Evolutionary conservation across 2,888 invertebrate genomes (phyloP), one percentile per base, ranked within the genome.

Genomic region (Agriopis leucophaearia): DNA sequence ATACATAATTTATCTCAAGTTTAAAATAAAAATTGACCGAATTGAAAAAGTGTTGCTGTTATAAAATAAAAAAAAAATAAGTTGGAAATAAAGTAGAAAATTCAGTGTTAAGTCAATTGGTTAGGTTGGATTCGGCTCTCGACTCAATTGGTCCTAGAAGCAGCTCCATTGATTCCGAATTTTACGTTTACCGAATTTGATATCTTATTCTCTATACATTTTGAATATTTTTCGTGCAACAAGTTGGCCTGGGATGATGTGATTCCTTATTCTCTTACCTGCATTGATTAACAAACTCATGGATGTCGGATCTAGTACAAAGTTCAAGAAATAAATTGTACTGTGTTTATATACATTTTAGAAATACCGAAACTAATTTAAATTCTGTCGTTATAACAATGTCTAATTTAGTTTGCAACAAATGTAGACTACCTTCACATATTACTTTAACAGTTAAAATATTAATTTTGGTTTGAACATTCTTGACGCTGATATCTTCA

Each of bases 1-100:
- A 47, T 16, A 35, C 57, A 57, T 51, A 57, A 51, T 64, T 64
- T 64, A 64, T 51, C 50, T 57, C 50, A 42, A 63, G 45, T 36
- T 0, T 9, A 35, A 12, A 55, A 36, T 10, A 9, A 8, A 6
- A 48, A 9, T 1, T n/a, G 36, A 16, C 16, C 8, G n/a, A 27
- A 48, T 42, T 8, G 13, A 13, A 52, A 51, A 47, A 45, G 10
- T 15, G 58, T 38, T 38, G 27, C 7, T 64, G 45, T 51, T 35
- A n/a, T n/a, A n/a, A n/a, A n/a, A n/a, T n/a, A n/a, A n/a, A n/a
- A n/a, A n/a, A n/a, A n/a, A n/a, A n/a, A n/a, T n/a, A n/a, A 15
- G 42, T 44, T 57, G 50, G 51, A 15, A 8, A 18, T 64, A 64
- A 57, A 44, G 58, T 45, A 61, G 51, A 64, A 47, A 40, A 42